A percentile compares a stretch with the other conserved stretches of the same genome.
phyloP scores from a whole-genome alignment of 2,888 invertebrate genomes.

The Metallyticus violacea region DNA sequence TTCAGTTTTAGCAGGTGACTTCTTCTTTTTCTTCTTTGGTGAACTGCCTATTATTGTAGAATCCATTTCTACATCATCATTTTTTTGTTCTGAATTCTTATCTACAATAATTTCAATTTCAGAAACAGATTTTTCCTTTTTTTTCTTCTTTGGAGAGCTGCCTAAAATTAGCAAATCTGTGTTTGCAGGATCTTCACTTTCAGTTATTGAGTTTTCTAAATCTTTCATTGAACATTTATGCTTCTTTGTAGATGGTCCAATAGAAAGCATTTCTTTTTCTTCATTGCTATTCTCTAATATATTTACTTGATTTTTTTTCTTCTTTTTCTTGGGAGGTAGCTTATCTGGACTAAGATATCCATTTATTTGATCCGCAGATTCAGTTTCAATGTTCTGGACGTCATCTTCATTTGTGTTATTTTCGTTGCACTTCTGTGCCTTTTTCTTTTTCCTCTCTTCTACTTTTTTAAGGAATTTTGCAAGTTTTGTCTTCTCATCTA shows the following conservation, averaged over 20 bases:
- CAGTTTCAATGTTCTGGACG: not conserved
- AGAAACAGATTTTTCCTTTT: no score
- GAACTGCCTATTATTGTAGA: not conserved
- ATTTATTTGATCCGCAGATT: not conserved
- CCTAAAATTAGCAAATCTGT: no score
- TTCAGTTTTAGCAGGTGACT: not conserved
- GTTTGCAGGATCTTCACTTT: no score
- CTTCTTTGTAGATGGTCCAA: conserved; percentile 56
- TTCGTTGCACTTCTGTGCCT: not conserved
- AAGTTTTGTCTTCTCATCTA: conserved; percentile 21
- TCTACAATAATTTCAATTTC: conserved; percentile 36
- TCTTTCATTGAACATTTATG: conserved; percentile 49
- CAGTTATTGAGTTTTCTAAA: not conserved
- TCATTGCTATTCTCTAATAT: not conserved
- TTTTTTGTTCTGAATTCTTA: conserved; percentile 6
- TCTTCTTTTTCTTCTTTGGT: not conserved
- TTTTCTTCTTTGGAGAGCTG: no score
- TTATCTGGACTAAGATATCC: conserved; percentile 43
- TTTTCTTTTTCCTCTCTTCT: conserved; percentile 27
- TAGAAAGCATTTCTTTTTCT: conserved; percentile 41
- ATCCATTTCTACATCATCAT: no score
- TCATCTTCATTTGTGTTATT: not conserved
- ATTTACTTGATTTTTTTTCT: not conserved
- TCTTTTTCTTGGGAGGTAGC: conserved; percentile 40
- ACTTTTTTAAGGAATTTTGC: conserved; percentile 30